Evolutionary conservation across 2,113 vertebrate species (phyloP).

Genomic region (Microcebus jonahi): DNA sequence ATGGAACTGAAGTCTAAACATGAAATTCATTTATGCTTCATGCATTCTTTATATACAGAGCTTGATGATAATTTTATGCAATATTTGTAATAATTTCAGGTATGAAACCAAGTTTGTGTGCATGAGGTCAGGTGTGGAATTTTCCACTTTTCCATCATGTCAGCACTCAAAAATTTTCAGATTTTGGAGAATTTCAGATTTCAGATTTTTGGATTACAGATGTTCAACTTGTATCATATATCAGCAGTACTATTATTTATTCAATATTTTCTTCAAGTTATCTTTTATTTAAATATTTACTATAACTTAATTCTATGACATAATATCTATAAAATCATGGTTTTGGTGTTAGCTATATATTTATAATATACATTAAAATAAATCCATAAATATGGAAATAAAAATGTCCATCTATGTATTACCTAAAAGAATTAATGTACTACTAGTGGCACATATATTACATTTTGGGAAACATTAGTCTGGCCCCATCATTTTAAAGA

Average conservation of each 20-base stretch:
- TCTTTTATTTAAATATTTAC: conserved; percentile 28
- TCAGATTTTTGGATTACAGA: background rate
- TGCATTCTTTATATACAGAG: background rate
- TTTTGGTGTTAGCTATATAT: background rate
- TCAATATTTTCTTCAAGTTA: conserved; percentile 50
- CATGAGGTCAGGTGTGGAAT: background rate
- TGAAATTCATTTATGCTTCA: background rate
- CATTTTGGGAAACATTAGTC: background rate
- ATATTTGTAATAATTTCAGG: background rate
- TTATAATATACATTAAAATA: background rate
- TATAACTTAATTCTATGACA: background rate
- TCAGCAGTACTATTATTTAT: conserved; percentile 6
- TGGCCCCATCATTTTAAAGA: background rate
- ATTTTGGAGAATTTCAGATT: background rate
- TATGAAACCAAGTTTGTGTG: background rate
- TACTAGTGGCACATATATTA: background rate
- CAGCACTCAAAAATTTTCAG: background rate
- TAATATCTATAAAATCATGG: background rate
- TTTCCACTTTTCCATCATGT: background rate
- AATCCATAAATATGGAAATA: background rate
- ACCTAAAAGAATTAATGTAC: background rate
- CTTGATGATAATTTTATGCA: background rate
- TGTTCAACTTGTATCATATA: background rate
- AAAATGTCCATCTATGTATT: background rate
- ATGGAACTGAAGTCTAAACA: background rate